A percentile compares a stretch with the other conserved stretches of the same genome.
Evolutionary conservation across 2,888 invertebrate species (phyloP).

Genomic region (Drosophila nr. perissopoda): DNA sequence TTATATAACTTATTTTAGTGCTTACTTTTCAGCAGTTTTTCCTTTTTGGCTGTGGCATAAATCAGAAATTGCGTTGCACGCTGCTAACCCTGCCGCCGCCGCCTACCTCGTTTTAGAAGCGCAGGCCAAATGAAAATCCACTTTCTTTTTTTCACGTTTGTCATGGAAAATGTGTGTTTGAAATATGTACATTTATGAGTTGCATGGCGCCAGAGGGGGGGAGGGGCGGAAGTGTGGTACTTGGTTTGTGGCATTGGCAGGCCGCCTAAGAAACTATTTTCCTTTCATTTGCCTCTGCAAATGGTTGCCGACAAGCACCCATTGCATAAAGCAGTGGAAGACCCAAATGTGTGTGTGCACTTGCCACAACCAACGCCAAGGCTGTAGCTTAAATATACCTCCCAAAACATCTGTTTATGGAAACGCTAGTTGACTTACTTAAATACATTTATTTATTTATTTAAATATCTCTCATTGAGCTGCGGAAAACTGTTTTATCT

Average conservation of each 20-base stretch:
- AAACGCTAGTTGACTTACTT: not conserved
- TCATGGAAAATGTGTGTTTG: slow-evolving; percentile 37
- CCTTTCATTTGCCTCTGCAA: slow-evolving; percentile 64
- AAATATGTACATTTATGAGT: slow-evolving; percentile 10
- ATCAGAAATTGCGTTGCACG: slow-evolving; percentile 47
- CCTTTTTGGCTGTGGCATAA: slow-evolving; percentile 47
- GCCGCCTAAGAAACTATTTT: slow-evolving; percentile 66
- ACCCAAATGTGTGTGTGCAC: slow-evolving; percentile 13
- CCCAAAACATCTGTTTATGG: not conserved
- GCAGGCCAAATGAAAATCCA: slow-evolving; percentile 23
- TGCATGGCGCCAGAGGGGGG: not conserved
- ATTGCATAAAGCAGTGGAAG: slow-evolving; percentile 38
- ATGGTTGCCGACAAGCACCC: slow-evolving; percentile 51
- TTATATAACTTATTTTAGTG: slow-evolving; percentile 63
- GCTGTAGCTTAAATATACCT: not conserved
- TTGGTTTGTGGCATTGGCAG: slow-evolving; percentile 55
- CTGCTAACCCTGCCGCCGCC: not conserved
- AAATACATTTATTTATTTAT: not conserved
- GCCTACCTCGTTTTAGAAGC: not conserved
- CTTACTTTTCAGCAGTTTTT: slow-evolving; percentile 44
- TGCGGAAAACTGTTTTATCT: not conserved
- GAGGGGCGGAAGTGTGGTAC: not conserved
- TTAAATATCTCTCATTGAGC: not conserved
- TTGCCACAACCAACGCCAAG: not conserved
- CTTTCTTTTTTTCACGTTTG: slow-evolving; percentile 26